These are phyloP conservation scores for Pipistrellus pipistrellus DNA, from an alignment of 2,797 vertebrate species.

Conservation along the genomic window DNA sequence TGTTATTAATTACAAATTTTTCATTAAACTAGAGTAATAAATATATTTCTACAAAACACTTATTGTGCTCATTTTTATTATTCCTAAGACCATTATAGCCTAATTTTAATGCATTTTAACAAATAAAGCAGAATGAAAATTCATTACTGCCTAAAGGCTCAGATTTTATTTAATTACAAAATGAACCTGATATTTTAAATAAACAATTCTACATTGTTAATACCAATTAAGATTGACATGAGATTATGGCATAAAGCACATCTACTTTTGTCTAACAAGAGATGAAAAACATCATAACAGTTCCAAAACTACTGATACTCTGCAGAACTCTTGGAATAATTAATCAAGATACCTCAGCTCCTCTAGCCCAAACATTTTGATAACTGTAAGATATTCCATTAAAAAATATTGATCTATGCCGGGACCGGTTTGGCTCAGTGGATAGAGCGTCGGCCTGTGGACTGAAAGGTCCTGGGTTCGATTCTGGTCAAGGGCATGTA, in stretches of 20 bases:
- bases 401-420: not conserved
- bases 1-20: conserved; percentile 26
- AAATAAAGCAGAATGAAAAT: conserved; percentile 34
- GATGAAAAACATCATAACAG: not conserved
- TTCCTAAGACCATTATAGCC: not conserved
- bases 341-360: not conserved
- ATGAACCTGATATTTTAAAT: not conserved
- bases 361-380: not conserved
- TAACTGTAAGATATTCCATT: not conserved
- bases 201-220: not conserved
- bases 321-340: not conserved
- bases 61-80: conserved; percentile 8
- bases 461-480: no score
- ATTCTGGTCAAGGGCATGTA: no score
- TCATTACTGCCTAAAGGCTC: not conserved
- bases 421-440: no score
- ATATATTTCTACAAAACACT: conserved; percentile 25
- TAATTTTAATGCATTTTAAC: conserved; percentile 36
- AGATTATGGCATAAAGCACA: not conserved
- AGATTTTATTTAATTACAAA: conserved; percentile 41
- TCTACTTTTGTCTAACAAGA: not conserved
- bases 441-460: no score
- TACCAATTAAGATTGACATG: conserved; percentile 8
- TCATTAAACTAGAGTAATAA: conserved; percentile 38
- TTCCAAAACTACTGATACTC: not conserved